Percentiles rank a stretch among this genome's conserved stretches.
These are phyloP conservation scores for Aspidoscelis tigris DNA, from an alignment of 2,113 vertebrate genomes.

Conservation along the genomic window DNA sequence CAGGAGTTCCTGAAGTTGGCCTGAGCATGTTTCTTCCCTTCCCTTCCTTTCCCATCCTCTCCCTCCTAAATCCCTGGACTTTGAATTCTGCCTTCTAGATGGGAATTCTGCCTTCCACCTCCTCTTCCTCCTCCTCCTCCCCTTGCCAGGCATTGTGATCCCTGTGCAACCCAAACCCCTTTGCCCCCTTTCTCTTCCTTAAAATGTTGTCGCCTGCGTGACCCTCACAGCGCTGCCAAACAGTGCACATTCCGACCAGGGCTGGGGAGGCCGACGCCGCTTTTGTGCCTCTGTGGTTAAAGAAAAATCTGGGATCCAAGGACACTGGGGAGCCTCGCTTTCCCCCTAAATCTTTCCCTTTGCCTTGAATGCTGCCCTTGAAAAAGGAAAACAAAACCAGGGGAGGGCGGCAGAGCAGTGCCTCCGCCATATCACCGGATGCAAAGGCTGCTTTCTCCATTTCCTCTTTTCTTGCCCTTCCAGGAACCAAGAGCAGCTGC, in stretches of 20 bases:
- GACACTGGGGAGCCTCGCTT: neutral
- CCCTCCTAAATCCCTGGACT: constrained; percentile 43
- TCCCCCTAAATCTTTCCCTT: constrained; percentile 12
- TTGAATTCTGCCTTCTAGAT: constrained; percentile 62
- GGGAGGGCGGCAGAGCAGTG: neutral
- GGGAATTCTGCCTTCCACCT: neutral
- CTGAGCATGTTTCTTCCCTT: constrained; percentile 70
- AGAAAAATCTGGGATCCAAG: constrained; percentile 49
- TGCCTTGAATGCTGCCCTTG: neutral
- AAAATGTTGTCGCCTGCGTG: constrained; percentile 40
- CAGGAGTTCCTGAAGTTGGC: constrained; percentile 93
- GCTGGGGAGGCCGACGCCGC: constrained; percentile 53
- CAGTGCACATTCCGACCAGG: constrained; percentile 37
- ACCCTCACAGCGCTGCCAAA: constrained; percentile 30
- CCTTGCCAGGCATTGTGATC: constrained; percentile 54
- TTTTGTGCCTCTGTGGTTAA: constrained; percentile 66
- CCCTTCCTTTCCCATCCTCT: no score
- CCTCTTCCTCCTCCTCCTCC: constrained; percentile 55
- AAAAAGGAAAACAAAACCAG: constrained; percentile 29
- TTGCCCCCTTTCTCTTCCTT: constrained; percentile 57
- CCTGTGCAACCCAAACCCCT: constrained; percentile 74
- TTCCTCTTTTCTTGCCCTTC: constrained; percentile 41
- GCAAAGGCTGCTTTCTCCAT: constrained; percentile 51
- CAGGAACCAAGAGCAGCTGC: constrained; percentile 34
- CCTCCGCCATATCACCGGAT: constrained; percentile 40